Evolutionary conservation across 2,797 vertebrate species (phyloP).

Genomic region (Pogonophryne albipinna): DNA sequence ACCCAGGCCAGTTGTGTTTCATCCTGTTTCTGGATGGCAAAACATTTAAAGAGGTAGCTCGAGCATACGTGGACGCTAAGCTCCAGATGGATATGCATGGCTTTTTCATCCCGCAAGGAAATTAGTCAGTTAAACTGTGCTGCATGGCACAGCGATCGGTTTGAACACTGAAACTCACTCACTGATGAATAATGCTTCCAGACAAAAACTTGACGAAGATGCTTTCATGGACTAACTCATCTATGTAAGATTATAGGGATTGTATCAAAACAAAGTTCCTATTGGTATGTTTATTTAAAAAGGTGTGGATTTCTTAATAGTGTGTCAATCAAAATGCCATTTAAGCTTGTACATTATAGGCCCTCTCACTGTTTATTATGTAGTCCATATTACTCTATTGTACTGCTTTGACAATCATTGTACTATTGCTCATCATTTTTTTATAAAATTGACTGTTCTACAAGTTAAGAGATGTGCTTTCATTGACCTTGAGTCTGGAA

Average conservation of each 20-base stretch:
- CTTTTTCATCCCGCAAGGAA: slow-evolving; percentile 86
- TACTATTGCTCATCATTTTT: slow-evolving; percentile 25
- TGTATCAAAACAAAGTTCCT: not conserved
- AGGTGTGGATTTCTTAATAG: slow-evolving; percentile 1
- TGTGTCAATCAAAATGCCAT: not conserved
- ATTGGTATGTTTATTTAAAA: not conserved
- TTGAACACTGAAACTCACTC: not conserved
- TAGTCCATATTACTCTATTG: slow-evolving; percentile 25
- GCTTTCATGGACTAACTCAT: not conserved
- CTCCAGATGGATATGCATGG: slow-evolving; percentile 93
- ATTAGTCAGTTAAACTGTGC: slow-evolving; percentile 25
- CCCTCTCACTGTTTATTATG: slow-evolving; percentile 27
- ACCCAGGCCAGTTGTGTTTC: slow-evolving; percentile 86
- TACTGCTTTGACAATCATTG: slow-evolving; percentile 13
- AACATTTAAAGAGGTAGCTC: slow-evolving; percentile 91
- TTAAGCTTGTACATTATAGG: slow-evolving; percentile 10
- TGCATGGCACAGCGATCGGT: not conserved
- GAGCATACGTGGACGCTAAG: slow-evolving; percentile 83
- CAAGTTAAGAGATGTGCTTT: not conserved
- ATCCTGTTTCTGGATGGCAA: slow-evolving; percentile 91
- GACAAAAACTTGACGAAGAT: not conserved
- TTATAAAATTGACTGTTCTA: not conserved
- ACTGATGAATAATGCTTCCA: not conserved
- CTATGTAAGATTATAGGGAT: not conserved
- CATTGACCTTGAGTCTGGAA: too few species aligned